Evolutionary conservation across 2,888 invertebrate genomes (phyloP).

Genomic region (Lampropteryx suffumata): DNA sequence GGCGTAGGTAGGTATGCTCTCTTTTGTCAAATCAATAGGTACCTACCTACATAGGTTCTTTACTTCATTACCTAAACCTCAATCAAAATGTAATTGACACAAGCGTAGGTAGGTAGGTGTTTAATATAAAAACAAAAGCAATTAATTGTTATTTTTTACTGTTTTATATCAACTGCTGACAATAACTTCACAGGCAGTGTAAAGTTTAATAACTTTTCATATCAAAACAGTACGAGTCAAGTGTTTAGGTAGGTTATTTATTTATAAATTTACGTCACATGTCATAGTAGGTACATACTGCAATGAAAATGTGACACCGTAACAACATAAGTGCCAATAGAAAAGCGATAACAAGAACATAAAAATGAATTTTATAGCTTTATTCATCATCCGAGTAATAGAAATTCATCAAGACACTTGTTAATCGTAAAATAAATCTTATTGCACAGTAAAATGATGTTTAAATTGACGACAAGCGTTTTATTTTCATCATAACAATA

Average conservation of each 20-base stretch:
- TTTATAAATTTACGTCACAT: constrained; percentile 54
- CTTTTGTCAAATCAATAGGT: no score
- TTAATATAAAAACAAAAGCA: no score
- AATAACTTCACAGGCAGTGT: no score
- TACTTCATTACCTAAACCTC: no score
- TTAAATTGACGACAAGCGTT: constrained; percentile 83
- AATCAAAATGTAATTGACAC: no score
- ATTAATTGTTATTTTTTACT: no score
- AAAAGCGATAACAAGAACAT: constrained; percentile 72
- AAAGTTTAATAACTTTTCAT: background rate
- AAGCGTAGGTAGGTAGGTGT: no score
- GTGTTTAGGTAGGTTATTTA: constrained; percentile 27
- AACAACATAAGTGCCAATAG: constrained; percentile 72
- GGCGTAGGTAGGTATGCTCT: no score
- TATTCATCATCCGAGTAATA: constrained; percentile 78
- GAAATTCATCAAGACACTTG: constrained; percentile 83
- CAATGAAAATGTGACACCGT: constrained; percentile 51
- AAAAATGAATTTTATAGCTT: constrained; percentile 77
- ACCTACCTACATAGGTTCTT: no score
- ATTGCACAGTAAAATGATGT: constrained; percentile 81
- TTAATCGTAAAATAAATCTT: constrained; percentile 83
- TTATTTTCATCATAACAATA: constrained; percentile 83
- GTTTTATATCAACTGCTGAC: no score
- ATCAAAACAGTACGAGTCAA: constrained; percentile 11
- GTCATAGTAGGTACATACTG: constrained; percentile 39